Base-by-base conservation (phyloP, 2,888 invertebrate genomes). In the Rotaria macrura region DNA sequence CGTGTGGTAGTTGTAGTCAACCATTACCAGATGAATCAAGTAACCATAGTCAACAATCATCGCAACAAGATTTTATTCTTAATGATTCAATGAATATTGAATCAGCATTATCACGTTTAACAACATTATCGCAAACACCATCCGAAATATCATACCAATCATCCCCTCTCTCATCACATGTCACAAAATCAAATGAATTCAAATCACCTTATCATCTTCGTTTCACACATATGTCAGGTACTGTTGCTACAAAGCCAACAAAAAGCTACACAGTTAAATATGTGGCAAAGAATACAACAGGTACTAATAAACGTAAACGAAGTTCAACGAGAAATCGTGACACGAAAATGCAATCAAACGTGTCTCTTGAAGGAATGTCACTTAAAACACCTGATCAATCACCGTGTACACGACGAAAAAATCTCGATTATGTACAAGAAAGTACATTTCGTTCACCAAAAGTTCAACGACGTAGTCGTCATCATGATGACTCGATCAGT, bases 371-470 rank as follows among this genome's bases (percentile, higher is more conserved):
- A 34, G 34, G 34, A 17, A 20, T 65, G 9, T 79, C 79, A 79
- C 9, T 79, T 12, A 79, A 79, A 43, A 79, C 79, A 25, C 79
- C 79, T 12, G 79, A 79, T 79, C 79, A 79, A 40, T 79, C 79
- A 5, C 79, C 79, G 34, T 79, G 40, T 79, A 43, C 79, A 79
- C 25, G 79, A 40, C 79, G 79, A n/a, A 79, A 79, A 79, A 40
- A 79, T 79, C 43, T 79, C n/a, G 43, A 79, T n/a, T 79, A 43
- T 43, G 79, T 79, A n/a, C 79, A 79, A 43, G 79, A 79, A 43
- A 79, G 25, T 43, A 43, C 79, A 43, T 79, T 79, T 79, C 79
- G 79, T 79, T 79, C 79, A 43, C 79, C 79, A 25, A 79, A 79
- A 79, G 40, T 40, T 43, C 43, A 43, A 79, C 40, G 79, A n/a